Evolutionary conservation across 2,113 vertebrate species (phyloP), one percentile per base, ranked within the genome.

Genomic region (Pygoscelis adeliae): DNA sequence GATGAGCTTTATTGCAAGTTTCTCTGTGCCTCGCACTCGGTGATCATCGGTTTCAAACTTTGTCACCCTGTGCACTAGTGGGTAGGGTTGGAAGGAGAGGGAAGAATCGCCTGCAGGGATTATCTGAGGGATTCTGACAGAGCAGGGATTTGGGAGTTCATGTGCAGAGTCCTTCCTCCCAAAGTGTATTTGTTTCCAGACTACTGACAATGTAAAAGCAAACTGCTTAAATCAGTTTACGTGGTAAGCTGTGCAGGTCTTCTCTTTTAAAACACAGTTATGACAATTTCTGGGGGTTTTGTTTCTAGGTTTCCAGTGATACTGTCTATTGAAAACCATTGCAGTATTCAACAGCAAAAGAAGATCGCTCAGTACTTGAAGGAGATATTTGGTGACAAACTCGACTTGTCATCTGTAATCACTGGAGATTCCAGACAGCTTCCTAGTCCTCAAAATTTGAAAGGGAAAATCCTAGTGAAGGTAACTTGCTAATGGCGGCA

Each of bases 311-410:
- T 98, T 91, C 99, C 99, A 1, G 99, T 99, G 70, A 99, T 99
- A 32, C 97, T 99, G 83, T 99, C 99, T 55, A 99, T 99, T 44
- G 99, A 99, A 97, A 99, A 99, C 93, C 99, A 99, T 96, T 99
- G 99, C 96, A 99, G 98, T 66, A 98, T 99, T 95, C 99, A 99
- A 76, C 99, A 99, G 97, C 99, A 99, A 74, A 99, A 99, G 97
- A 99, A 99, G 98, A 99, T 99, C 3, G 99, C 99, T 73, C 99
- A 99, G 93, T 99, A 99, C 97, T 97, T 99, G 91, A 98, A 99
- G 97, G 99, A 99, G 89, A 99, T 99, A 97, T 98, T 99, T 80
- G 98, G 95, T 73, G 99, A 99, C 95, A 99, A 99, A 97, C 98
- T 99, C 93, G 99, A 99, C 53, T 98, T 99, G 93, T 98, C 98